Base-by-base conservation (phyloP, 2,113 vertebrate species). In the Podilymbus podiceps region DNA sequence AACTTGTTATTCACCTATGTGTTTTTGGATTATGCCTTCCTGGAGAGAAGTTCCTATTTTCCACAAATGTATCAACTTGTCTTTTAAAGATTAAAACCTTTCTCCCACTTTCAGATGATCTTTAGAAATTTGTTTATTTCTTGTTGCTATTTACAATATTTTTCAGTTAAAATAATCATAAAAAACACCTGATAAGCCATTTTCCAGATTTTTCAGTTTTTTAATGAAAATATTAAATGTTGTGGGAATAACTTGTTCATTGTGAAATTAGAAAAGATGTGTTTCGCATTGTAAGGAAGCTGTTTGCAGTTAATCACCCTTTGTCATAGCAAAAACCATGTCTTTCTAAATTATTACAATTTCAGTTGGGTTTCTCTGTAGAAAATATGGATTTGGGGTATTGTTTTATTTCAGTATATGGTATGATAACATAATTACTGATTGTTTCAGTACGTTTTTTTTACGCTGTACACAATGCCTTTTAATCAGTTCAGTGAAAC, bases 131-230 rank as follows among this genome's bases (percentile, higher is more conserved):
- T 95, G 85, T 94, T 93, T 95, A 84, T 96, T 96, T 93, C 78
- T 96, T 96, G 79, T 96, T 96, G 87, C 88, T 96, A 91, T 95
- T 97, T 96, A 89, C 80, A 95, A 89, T 96, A 95, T 75, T 92
- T 96, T 88, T 82, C 79, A 91, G 96, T 97, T 96, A 96, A 95
- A 83, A 77, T 94, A 91, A 97, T 94, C 91, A 93, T 56, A 79
- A 97, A 95, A 97, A 97, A 96, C 91, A 97, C 96, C 93, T 96
- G 91, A 94, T 94, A 88, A 53, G 81, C 72, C 79, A 93, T 95
- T 97, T 97, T 95, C 63, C 89, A 93, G 91, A 88, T 73, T 85
- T 96, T 94, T 88, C 31, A 17, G 3, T 21, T 81, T 85, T 84
- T 81, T 20, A 89, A 56, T 67, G 60, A 76, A 92, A 53, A 74